These are phyloP conservation scores for Pogonomyrmex californicus DNA, from an alignment of 1,140 invertebrate species.

Conservation along the genomic window DNA sequence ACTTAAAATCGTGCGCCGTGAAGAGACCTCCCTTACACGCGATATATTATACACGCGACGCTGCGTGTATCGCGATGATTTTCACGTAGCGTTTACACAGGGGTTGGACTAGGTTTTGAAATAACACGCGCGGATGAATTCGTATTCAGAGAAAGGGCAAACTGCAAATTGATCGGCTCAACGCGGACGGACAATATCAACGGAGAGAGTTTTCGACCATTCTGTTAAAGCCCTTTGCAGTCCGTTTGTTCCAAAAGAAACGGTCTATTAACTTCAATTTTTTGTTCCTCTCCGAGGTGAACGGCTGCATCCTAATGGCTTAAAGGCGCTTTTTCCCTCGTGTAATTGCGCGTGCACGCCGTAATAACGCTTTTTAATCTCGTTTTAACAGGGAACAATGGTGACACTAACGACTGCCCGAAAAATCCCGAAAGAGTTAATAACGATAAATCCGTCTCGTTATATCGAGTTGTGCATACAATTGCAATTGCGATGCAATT, in stretches of 20 bases:
- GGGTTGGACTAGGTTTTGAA: background rate
- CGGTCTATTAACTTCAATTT: slow-evolving; percentile 25
- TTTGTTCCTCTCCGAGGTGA: slow-evolving; percentile 13
- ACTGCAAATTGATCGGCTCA: slow-evolving; percentile 41
- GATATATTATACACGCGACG: background rate
- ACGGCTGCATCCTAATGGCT: slow-evolving; percentile 11
- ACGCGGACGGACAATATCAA: slow-evolving; percentile 39
- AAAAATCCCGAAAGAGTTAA: slow-evolving; percentile 40
- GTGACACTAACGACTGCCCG: background rate
- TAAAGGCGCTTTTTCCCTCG: background rate
- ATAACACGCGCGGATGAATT: slow-evolving; percentile 33
- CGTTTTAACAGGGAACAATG: background rate
- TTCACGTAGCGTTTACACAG: slow-evolving; percentile 2
- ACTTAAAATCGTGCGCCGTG: background rate
- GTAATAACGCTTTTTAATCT: slow-evolving; percentile 26
- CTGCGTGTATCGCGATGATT: slow-evolving; percentile 9
- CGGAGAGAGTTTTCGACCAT: background rate
- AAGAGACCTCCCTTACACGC: background rate
- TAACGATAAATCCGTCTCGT: slow-evolving; percentile 48
- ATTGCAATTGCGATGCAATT: slow-evolving; percentile 60
- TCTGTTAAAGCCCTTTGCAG: slow-evolving; percentile 29
- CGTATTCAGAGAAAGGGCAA: slow-evolving; percentile 30
- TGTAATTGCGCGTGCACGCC: slow-evolving; percentile 22
- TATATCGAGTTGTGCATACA: slow-evolving; percentile 64
- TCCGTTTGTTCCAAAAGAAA: background rate